Evolutionary conservation across 2,797 vertebrate species (phyloP), one percentile per base, ranked within the genome.

Genomic region (Sciurus vulgaris): DNA sequence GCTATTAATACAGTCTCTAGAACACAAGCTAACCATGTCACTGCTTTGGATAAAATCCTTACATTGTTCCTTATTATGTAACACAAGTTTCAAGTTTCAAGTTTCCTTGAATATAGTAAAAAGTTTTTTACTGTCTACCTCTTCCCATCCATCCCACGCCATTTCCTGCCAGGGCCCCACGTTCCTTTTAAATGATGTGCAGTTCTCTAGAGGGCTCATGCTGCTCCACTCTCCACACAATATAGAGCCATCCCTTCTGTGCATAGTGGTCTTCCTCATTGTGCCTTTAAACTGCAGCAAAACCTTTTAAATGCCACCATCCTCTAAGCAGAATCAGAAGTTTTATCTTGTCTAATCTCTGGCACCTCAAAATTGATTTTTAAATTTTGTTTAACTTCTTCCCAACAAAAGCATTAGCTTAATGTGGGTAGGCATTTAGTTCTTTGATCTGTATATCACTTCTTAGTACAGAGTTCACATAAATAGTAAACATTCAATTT

Each of bases 171-270:
- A 59, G 44, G 14, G 28, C 7, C 65, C 18, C 4, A 9, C 54
- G 83, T 91, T 81, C 30, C 47, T 5, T 83, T 78, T 87, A 59
- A 54, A 30, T 30, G 18, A n/a, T 3, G 15, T 74, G 49, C 14
- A 49, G 3, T 47, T 63, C 24, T 47, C 26, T 17, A 33, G 41
- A 38, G 35, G 3, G 11, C 8, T 51, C 1, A 7, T 2, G 10
- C 7, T 7, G 2, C 2, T 59, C 22, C 15, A 44, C 9, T 7
- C 1, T 38, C 12, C n/a, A n/a, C 1, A 1, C 17, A 33, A 0
- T 56, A 20, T 2, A 15, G 20, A 26, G n/a, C 4, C 35, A 5
- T 24, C 20, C 28, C 9, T 74, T 90, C 30, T 70, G 15, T 20
- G 3, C 56, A 65, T 54, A 74, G 38, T 11, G 35, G 7, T 11